phyloP scores from a whole-genome alignment of 2,113 vertebrate genomes.

The Dicentrarchus labrax region DNA sequence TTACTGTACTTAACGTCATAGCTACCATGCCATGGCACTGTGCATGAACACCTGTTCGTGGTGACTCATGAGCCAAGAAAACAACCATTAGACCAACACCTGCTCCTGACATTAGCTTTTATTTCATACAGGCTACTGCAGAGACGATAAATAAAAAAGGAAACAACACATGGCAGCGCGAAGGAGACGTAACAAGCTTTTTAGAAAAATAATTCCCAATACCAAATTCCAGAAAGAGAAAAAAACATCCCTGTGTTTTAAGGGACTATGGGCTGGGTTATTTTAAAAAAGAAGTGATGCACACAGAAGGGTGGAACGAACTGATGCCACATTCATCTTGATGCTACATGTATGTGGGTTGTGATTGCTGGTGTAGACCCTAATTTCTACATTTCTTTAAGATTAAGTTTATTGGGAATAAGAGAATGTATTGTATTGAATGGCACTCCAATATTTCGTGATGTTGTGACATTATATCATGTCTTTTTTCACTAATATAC shows the following conservation, averaged over 20 bases:
- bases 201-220: not conserved
- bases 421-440: no score
- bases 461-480: not conserved
- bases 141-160: not conserved
- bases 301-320: no score
- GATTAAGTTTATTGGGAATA: not conserved
- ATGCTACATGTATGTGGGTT: no score
- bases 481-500: not conserved
- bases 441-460: no score
- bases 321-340: no score
- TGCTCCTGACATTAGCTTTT: constrained; percentile 14
- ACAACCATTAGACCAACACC: constrained; percentile 6
- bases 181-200: not conserved
- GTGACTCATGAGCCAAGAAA: constrained; percentile 21
- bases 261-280: no score
- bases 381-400: not conserved
- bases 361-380: not conserved
- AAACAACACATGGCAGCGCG: not conserved
- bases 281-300: no score
- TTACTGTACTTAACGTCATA: not conserved
- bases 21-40: not conserved
- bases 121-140: not conserved
- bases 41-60: constrained; percentile 25
- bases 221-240: no score
- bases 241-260: no score